Conservation (phyloP, 2,888 invertebrate species). For the Metopia argyrocephala region DNA sequence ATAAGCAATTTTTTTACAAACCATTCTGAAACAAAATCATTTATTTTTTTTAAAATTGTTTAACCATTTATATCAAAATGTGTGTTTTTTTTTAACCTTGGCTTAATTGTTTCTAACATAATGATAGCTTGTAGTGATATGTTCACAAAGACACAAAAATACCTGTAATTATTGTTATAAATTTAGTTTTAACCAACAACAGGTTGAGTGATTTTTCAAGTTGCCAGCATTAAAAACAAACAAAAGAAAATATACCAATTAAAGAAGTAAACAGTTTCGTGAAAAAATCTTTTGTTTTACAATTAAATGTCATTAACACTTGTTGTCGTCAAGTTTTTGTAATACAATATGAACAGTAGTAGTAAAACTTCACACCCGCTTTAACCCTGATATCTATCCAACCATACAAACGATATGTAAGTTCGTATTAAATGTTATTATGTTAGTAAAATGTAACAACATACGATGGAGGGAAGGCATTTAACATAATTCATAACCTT, state of each 20-base stretch:
- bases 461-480: no score
- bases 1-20: no score
- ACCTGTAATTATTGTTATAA: slow-evolving; percentile 8
- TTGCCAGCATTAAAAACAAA: not conserved
- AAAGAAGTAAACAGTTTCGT: not conserved
- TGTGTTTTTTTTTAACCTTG: slow-evolving; percentile 27
- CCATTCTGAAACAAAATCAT: no score
- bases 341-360: slow-evolving; percentile 22
- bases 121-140: not conserved
- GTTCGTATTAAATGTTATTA: no score
- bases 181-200: slow-evolving; percentile 20
- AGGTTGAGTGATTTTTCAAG: slow-evolving; percentile 2
- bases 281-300: slow-evolving; percentile 30
- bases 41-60: no score
- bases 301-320: slow-evolving; percentile 61
- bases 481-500: no score
- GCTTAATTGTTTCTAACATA: slow-evolving; percentile 5
- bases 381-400: slow-evolving; percentile 3
- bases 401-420: no score
- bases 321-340: slow-evolving; percentile 13
- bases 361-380: slow-evolving; percentile 39
- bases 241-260: slow-evolving; percentile 13
- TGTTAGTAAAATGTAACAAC: no score
- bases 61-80: not conserved
- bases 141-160: not conserved